Percentiles rank a stretch among this genome's conserved stretches.
Conservation (phyloP, 2,888 invertebrate genomes). For the Melipona beecheii region DNA sequence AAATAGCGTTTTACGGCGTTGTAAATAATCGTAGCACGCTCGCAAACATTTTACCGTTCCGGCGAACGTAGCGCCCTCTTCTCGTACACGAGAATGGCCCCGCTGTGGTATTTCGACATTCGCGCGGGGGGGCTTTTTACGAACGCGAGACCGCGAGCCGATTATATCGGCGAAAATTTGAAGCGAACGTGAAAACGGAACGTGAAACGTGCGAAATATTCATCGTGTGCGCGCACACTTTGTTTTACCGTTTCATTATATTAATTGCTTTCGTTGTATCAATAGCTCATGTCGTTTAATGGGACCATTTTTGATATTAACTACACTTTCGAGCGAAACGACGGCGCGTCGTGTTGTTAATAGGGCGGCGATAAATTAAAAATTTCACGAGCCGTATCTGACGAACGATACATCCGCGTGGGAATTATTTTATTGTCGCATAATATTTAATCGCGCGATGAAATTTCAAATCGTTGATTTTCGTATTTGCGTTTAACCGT, state of each 20-base stretch:
- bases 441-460: too few species aligned
- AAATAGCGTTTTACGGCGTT: slow-evolving; percentile 25
- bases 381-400: too few species aligned
- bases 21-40: slow-evolving; percentile 35
- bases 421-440: too few species aligned
- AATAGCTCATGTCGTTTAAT: neutral
- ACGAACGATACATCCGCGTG: too few species aligned
- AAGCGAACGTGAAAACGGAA: neutral
- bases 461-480: too few species aligned
- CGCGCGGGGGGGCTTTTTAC: neutral
- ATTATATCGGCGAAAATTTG: neutral
- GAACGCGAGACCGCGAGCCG: neutral
- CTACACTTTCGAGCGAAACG: neutral
- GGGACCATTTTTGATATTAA: neutral
- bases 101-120: neutral
- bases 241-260: neutral
- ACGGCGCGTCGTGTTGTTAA: neutral
- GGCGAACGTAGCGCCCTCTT: neutral
- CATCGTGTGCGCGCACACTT: neutral
- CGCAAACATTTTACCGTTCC: slow-evolving; percentile 28
- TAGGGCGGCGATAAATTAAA: too few species aligned
- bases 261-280: too few species aligned
- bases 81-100: too few species aligned
- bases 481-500: too few species aligned
- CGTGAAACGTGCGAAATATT: neutral